phyloP scores from a whole-genome alignment of 2,797 vertebrate species.

The Serranus cabrilla region DNA sequence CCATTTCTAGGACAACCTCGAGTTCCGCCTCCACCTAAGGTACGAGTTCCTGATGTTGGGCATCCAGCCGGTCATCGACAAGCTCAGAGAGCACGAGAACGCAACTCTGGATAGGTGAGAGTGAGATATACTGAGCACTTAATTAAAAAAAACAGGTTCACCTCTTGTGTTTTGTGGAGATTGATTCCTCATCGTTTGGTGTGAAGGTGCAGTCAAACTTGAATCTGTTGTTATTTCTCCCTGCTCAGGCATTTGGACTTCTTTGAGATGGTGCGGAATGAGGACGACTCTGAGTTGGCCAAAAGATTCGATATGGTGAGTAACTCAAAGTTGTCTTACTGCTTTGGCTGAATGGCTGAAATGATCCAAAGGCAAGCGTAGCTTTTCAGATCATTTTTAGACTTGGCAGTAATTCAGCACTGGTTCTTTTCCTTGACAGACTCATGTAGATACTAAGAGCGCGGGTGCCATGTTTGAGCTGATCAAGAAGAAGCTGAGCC shows the following conservation, averaged over 20 bases:
- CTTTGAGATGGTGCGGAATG: slow-evolving; percentile 99
- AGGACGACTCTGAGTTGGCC: slow-evolving; percentile 95
- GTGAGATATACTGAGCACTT: not conserved
- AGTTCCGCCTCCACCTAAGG: slow-evolving; percentile 96
- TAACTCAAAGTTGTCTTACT: not conserved
- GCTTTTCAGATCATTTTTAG: not conserved
- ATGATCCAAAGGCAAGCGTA: not conserved
- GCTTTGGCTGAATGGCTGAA: not conserved
- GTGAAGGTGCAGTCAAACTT: not conserved
- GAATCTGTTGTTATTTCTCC: slow-evolving; percentile 1
- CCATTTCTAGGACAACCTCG: slow-evolving; percentile 92
- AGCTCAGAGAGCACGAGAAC: slow-evolving; percentile 95
- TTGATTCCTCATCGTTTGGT: not conserved
- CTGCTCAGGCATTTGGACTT: slow-evolving; percentile 94
- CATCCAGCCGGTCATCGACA: slow-evolving; percentile 97
- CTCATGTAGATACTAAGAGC: slow-evolving; percentile 96
- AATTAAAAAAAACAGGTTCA: not conserved
- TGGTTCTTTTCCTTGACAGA: slow-evolving; percentile 75
- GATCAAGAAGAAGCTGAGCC: slow-evolving; percentile 95
- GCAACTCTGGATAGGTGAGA: slow-evolving; percentile 94
- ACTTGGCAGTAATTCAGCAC: not conserved
- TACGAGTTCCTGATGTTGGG: slow-evolving; percentile 98
- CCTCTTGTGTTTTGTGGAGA: not conserved
- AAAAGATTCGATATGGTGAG: slow-evolving; percentile 95
- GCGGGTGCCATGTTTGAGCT: slow-evolving; percentile 97